Percentiles rank a stretch among this genome's conserved stretches.
Evolutionary conservation across 2,113 vertebrate genomes (phyloP).

Genomic region (Passer montanus): DNA sequence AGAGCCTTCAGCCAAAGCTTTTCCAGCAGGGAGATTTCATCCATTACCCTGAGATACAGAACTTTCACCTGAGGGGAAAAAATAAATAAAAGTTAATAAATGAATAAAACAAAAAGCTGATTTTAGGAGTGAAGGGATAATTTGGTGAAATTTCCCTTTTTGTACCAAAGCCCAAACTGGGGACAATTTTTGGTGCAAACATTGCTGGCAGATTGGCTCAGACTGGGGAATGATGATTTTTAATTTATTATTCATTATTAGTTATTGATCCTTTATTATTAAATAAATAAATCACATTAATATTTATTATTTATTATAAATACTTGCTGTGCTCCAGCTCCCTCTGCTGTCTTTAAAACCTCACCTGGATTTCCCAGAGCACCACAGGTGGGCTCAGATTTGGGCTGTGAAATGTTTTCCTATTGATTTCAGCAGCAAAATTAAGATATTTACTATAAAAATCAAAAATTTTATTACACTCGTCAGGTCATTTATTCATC

Average conservation of each 20-base stretch:
- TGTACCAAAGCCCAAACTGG: neutral
- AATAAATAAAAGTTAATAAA: neutral
- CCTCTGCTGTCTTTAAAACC: slow-evolving; percentile 12
- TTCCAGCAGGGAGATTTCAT: slow-evolving; percentile 72
- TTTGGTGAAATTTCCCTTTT: neutral
- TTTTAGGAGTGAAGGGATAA: neutral
- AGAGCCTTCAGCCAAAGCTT: slow-evolving; percentile 57
- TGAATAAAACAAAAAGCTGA: accelerated
- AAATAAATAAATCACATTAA: neutral
- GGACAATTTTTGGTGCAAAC: neutral
- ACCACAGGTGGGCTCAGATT: too few relatives aligned
- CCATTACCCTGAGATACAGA: slow-evolving; percentile 75
- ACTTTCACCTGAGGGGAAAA: slow-evolving; percentile 77
- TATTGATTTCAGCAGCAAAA: neutral
- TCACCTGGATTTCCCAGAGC: neutral
- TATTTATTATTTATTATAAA: neutral
- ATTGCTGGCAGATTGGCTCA: neutral
- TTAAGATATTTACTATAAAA: neutral
- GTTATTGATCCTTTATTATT: neutral
- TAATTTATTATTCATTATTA: neutral
- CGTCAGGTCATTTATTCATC: accelerated
- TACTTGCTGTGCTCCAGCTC: neutral
- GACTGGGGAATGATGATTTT: accelerated
- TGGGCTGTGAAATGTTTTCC: neutral
- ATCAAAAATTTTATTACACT: too few relatives aligned